These are phyloP conservation scores for Hassar affinis DNA, from an alignment of 2,113 vertebrate species.

Conservation along the genomic window DNA sequence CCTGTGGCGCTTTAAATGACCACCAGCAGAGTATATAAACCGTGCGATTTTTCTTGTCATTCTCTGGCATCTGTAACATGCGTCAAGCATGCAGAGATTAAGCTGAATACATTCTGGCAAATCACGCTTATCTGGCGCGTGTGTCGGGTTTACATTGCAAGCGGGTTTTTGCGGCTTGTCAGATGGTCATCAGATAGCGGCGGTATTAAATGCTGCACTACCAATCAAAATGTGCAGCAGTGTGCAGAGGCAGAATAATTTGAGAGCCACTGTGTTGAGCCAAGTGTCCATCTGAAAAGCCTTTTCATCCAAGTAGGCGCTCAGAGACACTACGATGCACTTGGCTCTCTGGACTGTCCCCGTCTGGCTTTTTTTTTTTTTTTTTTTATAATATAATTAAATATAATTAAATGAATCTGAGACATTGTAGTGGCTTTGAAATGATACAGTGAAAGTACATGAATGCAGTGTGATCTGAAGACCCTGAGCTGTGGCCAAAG, in stretches of 20 bases:
- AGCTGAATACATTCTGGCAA: slow-evolving; percentile 19
- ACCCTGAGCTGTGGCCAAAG: slow-evolving; percentile 44
- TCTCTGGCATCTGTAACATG: slow-evolving; percentile 51
- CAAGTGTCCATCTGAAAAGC: neutral
- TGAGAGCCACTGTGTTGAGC: slow-evolving; percentile 14
- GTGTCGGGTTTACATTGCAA: slow-evolving; percentile 18
- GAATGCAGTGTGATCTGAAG: slow-evolving; percentile 45
- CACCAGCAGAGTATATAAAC: slow-evolving; percentile 48
- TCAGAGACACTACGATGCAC: neutral
- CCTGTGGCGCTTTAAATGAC: slow-evolving; percentile 43
- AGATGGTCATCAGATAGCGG: slow-evolving; percentile 42
- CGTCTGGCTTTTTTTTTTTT: neutral
- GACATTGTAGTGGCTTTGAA: slow-evolving; percentile 42
- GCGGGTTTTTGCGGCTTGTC: slow-evolving; percentile 39
- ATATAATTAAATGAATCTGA: slow-evolving; percentile 52
- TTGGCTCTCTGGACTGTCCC: slow-evolving; percentile 4
- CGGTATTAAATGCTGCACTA: slow-evolving; percentile 47
- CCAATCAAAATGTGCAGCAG: slow-evolving; percentile 38
- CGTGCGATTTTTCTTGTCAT: neutral
- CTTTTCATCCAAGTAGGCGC: neutral
- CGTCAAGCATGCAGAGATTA: slow-evolving; percentile 48
- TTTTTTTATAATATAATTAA: too few relatives aligned
- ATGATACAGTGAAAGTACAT: slow-evolving; percentile 54
- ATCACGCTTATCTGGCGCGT: slow-evolving; percentile 29
- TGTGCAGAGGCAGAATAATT: slow-evolving; percentile 39